These are phyloP conservation scores for Mormyrops attenuatus DNA, from an alignment of 2,797 vertebrate species.

Conservation along the genomic window DNA sequence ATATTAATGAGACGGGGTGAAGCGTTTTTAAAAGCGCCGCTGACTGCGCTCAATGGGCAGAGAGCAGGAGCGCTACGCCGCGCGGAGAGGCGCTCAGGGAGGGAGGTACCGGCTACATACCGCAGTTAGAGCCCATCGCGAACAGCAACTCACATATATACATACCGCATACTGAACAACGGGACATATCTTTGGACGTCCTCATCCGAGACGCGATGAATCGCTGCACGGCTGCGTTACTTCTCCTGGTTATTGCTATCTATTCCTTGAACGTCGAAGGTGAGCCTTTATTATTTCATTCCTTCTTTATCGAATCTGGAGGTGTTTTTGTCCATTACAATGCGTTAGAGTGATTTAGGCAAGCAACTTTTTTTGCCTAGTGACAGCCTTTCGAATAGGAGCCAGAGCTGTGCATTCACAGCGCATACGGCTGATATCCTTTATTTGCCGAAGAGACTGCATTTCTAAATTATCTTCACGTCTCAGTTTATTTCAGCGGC, in stretches of 20 bases:
- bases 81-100: constrained; percentile 6
- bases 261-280: constrained; percentile 79
- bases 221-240: constrained; percentile 73
- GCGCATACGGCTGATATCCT: not conserved
- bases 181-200: constrained; percentile 32
- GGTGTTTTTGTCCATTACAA: not conserved
- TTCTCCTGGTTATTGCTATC: constrained; percentile 78
- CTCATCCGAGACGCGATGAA: constrained; percentile 64
- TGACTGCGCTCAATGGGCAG: constrained; percentile 37
- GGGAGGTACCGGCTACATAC: not conserved
- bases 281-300: constrained; percentile 47
- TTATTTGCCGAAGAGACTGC: not conserved
- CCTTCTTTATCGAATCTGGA: not conserved
- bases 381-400: not conserved
- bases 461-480: not conserved
- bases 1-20: constrained; percentile 88
- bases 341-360: not conserved
- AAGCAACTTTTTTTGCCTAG: constrained; percentile 5
- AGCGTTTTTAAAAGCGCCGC: constrained; percentile 72
- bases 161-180: not conserved
- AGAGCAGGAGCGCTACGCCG: constrained; percentile 18
- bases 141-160: not conserved
- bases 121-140: not conserved
- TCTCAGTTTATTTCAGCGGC: not conserved
- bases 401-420: not conserved